Evolutionary conservation across 2,113 vertebrate genomes (phyloP).

Genomic region (Sinocyclocheilus maitianheensis): DNA sequence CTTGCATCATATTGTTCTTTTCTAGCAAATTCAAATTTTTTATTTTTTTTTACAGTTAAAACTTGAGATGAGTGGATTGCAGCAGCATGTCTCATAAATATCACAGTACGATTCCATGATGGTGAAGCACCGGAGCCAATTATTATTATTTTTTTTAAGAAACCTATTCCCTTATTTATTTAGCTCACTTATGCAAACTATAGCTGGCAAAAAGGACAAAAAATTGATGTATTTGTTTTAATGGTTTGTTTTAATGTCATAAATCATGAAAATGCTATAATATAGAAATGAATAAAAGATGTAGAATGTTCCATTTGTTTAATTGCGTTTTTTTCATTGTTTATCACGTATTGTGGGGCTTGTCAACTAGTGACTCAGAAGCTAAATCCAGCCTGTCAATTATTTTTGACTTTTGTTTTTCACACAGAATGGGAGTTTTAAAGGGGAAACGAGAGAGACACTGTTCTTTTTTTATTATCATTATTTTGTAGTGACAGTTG

Average conservation of each 20-base stretch:
- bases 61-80: no score
- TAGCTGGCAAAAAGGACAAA: slow-evolving; percentile 31
- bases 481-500: neutral
- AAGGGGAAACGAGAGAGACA: neutral
- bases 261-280: slow-evolving; percentile 59
- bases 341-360: neutral
- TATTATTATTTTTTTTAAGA: neutral
- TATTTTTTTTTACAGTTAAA: neutral
- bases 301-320: slow-evolving; percentile 56
- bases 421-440: neutral
- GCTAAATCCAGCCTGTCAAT: neutral
- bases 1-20: slow-evolving; percentile 7
- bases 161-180: slow-evolving; percentile 25
- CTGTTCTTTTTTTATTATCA: neutral
- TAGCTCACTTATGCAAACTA: slow-evolving; percentile 25
- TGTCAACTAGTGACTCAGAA: neutral
- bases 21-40: neutral
- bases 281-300: slow-evolving; percentile 70
- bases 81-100: neutral
- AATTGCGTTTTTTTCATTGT: neutral
- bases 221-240: slow-evolving; percentile 58
- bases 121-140: slow-evolving; percentile 30
- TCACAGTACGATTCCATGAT: slow-evolving; percentile 34
- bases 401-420: neutral
- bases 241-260: slow-evolving; percentile 61